Percentiles rank a stretch among this genome's conserved stretches.
Conservation (phyloP, 2,888 invertebrate species). For the Caenorhabditis drosophilae region DNA sequence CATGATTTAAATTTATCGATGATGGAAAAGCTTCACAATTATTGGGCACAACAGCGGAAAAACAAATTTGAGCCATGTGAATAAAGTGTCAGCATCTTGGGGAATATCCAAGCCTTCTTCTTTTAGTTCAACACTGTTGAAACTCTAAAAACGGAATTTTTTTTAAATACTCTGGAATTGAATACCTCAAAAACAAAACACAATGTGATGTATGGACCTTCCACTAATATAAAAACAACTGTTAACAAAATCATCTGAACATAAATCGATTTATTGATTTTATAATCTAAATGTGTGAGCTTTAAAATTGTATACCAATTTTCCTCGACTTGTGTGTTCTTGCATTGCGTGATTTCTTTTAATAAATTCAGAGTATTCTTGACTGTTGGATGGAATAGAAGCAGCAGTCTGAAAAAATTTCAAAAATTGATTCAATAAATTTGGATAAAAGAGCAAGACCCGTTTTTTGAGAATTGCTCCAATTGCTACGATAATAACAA, state of each 20-base stretch:
- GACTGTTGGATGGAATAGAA: constrained; percentile 41
- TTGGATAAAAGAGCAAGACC: constrained; percentile 11
- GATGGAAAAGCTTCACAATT: constrained; percentile 38
- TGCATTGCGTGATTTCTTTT: constrained; percentile 42
- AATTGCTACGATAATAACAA: constrained; percentile 54
- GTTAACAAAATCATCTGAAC: constrained; percentile 46
- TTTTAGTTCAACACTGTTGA: constrained; percentile 43
- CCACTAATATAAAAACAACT: constrained; percentile 49
- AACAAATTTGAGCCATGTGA: constrained; percentile 63
- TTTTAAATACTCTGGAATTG: neutral
- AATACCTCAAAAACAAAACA: constrained; percentile 57
- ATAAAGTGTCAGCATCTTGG: constrained; percentile 61
- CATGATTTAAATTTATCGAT: neutral
- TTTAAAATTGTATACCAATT: constrained; percentile 19
- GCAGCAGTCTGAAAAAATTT: constrained; percentile 35
- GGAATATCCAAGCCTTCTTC: constrained; percentile 37
- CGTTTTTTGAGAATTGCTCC: constrained; percentile 51
- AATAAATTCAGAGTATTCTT: constrained; percentile 53
- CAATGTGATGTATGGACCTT: constrained; percentile 63
- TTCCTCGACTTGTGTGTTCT: constrained; percentile 39
- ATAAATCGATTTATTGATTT: neutral
- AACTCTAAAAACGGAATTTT: constrained; percentile 17
- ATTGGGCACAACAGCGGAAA: constrained; percentile 63
- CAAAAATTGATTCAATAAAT: neutral
- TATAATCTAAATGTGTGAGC: neutral